Evolutionary conservation across 2,797 vertebrate species (phyloP), one percentile per base, ranked within the genome.

Genomic region (Clarias platycephalus): DNA sequence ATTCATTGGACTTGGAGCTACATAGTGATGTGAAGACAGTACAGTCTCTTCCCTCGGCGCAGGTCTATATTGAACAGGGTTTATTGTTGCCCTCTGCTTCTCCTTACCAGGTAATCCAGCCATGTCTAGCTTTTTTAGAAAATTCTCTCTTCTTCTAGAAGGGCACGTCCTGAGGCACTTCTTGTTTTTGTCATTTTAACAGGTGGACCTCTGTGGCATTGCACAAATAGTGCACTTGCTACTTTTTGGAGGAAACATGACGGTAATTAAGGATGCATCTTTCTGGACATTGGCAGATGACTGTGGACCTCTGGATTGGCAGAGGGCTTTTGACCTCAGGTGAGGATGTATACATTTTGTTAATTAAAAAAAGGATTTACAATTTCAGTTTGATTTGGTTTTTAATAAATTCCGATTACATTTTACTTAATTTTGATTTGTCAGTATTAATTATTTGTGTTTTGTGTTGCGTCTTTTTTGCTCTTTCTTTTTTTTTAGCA

Each of bases 1-100:
- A 64, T 44, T 91, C 90, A 0, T 67, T 94, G 89, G 93, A 94
- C 76, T 88, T 94, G 85, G 82, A 90, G n/a, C 86, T 91, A 5
- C 92, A 93, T 89, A 85, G 62, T 44, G 90, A 90, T 0, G 49
- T 93, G 7, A 86, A 58, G 0, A 85, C 85, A 0, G 90, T 88
- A 1, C 78, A 86, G 68, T 83, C 62, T 75, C 80, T 93, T 60
- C 82, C 89, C 0, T 81, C 87, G 0, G 92, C 92, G 66, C 91
- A 87, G 78, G 12, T 74, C 1, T 92, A 92, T 87, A 79, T 94
- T 64, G 81, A 66, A 10, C 87, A 89, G 74, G 93, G 92, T 28
- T 84, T 93, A 1, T 90, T 93, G 78, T 80, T 87, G 8, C 79
- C 90, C 0, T 60, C 77, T 0, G 84, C 87, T 15, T 90, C 90